Conservation (phyloP, 2,888 invertebrate genomes). For the Xestia xanthographa region DNA sequence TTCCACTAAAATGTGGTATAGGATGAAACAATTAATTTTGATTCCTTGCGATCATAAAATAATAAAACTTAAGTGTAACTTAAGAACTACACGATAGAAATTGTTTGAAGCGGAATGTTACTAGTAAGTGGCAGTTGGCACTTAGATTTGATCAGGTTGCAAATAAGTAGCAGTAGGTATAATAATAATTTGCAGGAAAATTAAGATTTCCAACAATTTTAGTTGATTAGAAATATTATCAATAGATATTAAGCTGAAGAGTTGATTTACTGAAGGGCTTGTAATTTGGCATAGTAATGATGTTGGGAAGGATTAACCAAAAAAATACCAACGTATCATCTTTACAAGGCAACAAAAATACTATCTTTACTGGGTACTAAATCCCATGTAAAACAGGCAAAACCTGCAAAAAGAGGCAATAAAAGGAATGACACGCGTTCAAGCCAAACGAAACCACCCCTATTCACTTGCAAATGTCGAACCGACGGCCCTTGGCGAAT, state of each 20-base stretch:
- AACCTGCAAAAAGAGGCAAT: conserved; percentile 27
- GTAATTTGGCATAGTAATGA: neutral
- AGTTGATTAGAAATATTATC: neutral
- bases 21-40: neutral
- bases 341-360: neutral
- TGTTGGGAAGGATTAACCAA: neutral
- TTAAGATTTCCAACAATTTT: neutral
- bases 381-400: neutral
- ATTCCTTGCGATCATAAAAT: no score
- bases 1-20: neutral
- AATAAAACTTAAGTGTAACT: neutral
- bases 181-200: neutral
- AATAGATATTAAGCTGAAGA: neutral
- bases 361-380: neutral
- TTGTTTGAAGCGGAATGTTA: neutral
- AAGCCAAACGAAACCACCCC: conserved; percentile 30
- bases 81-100: neutral
- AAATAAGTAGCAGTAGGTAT: neutral
- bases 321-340: neutral
- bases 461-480: conserved; percentile 64
- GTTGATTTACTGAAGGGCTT: neutral
- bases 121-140: neutral
- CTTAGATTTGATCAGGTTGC: neutral
- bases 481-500: conserved; percentile 39
- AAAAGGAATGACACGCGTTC: conserved; percentile 37